A percentile compares a stretch with the other conserved stretches of the same genome.
Evolutionary conservation across 2,113 vertebrate species (phyloP).

Genomic region (Tringa solitaria): DNA sequence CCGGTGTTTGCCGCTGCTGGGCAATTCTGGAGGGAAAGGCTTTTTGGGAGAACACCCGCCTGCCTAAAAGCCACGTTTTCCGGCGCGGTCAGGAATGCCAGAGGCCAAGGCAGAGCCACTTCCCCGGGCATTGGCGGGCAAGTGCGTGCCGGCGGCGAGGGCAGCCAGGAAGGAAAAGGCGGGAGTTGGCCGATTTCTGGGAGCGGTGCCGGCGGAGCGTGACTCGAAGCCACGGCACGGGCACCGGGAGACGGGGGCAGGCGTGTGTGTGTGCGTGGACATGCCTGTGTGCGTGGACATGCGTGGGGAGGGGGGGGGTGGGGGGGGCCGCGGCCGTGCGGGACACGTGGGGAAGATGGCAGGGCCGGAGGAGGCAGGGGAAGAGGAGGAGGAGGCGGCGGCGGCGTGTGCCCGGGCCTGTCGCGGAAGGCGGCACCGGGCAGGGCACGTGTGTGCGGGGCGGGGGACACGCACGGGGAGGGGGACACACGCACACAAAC

Average conservation of each 20-base stretch:
- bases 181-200: neutral
- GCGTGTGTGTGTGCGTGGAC: neutral
- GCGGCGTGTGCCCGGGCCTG: neutral
- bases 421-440: neutral
- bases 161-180: constrained; percentile 5
- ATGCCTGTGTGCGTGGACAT: rapidly evolving
- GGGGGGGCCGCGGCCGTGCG: neutral
- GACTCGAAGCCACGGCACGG: neutral
- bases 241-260: neutral
- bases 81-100: neutral
- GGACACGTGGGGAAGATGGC: neutral
- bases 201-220: neutral
- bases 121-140: neutral
- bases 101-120: neutral
- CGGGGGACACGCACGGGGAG: neutral
- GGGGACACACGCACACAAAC: too few species aligned
- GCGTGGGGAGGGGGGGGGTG: too few species aligned
- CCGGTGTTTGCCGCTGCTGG: rapidly evolving
- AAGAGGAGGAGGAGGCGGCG: neutral
- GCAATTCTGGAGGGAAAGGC: neutral
- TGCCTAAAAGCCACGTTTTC: rapidly evolving
- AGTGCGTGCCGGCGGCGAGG: neutral
- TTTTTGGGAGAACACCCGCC: neutral
- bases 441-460: neutral
- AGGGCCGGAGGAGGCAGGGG: neutral